Percentiles rank a stretch among this genome's conserved stretches.
Evolutionary conservation across 2,113 vertebrate genomes (phyloP).

Genomic region (Accipiter virgatus): DNA sequence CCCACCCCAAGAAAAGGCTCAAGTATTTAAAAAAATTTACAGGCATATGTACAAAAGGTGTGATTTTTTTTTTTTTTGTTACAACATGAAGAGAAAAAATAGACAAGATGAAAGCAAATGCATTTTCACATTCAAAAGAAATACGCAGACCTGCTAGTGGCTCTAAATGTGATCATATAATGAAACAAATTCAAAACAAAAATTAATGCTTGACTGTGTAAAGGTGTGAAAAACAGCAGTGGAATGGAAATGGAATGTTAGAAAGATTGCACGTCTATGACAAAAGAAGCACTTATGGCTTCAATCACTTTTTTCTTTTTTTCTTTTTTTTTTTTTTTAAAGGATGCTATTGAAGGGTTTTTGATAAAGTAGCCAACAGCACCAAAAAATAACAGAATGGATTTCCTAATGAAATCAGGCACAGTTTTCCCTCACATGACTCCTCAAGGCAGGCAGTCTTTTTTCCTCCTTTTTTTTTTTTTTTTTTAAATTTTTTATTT

Average conservation of each 20-base stretch:
- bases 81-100: conserved; percentile 83
- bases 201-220: conserved; percentile 81
- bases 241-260: conserved; percentile 95
- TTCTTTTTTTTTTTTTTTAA: conserved; percentile 65
- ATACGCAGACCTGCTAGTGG: conserved; percentile 88
- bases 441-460: conserved; percentile 81
- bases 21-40: conserved; percentile 99
- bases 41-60: conserved; percentile 98
- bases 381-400: conserved; percentile 92
- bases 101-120: conserved; percentile 79
- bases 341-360: conserved; percentile 85
- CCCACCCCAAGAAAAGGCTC: conserved; percentile 91
- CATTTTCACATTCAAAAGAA: conserved; percentile 93
- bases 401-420: conserved; percentile 96
- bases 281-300: conserved; percentile 83
- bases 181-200: conserved; percentile 54
- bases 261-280: conserved; percentile 97
- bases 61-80: conserved; percentile 79
- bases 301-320: conserved; percentile 71
- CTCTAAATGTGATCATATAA: conserved; percentile 86
- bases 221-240: conserved; percentile 75
- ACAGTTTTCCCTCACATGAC: conserved; percentile 85
- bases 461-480: conserved; percentile 26
- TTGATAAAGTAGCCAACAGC: conserved; percentile 97
- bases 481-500: neutral